These are phyloP conservation scores for Mormyrops boulengeri DNA, from an alignment of 2,797 vertebrate genomes.

Conservation along the genomic window DNA sequence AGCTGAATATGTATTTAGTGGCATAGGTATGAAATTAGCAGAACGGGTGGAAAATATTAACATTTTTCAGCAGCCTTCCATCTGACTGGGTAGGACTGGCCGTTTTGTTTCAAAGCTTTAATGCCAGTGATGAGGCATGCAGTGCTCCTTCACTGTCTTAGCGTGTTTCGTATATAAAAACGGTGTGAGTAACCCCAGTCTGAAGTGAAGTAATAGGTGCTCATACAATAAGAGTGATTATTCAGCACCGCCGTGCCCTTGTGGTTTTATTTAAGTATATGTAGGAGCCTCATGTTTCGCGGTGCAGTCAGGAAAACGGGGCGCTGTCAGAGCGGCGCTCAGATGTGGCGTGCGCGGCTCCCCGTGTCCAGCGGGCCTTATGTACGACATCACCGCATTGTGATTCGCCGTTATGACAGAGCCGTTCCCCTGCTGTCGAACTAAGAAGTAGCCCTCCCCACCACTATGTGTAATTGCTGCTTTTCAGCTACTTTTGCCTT, in stretches of 20 bases:
- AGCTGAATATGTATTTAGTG: background rate
- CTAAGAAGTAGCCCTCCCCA: constrained; percentile 37
- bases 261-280: background rate
- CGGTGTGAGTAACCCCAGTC: background rate
- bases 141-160: background rate
- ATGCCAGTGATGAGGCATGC: background rate
- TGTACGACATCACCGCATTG: constrained; percentile 31
- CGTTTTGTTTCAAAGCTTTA: background rate
- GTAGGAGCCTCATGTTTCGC: background rate
- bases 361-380: constrained; percentile 16
- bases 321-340: background rate
- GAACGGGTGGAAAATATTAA: background rate
- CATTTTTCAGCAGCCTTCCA: background rate
- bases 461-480: constrained; percentile 66
- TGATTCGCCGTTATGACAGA: constrained; percentile 61
- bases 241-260: background rate
- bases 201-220: background rate
- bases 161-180: background rate
- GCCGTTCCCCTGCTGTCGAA: constrained; percentile 45
- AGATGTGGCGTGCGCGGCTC: background rate
- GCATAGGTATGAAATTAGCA: background rate
- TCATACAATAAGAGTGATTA: background rate
- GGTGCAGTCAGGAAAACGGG: background rate
- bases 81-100: background rate
- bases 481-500: constrained; percentile 53